Conservation (phyloP, 2,113 vertebrate genomes). For the Paramisgurnus dabryanus region DNA sequence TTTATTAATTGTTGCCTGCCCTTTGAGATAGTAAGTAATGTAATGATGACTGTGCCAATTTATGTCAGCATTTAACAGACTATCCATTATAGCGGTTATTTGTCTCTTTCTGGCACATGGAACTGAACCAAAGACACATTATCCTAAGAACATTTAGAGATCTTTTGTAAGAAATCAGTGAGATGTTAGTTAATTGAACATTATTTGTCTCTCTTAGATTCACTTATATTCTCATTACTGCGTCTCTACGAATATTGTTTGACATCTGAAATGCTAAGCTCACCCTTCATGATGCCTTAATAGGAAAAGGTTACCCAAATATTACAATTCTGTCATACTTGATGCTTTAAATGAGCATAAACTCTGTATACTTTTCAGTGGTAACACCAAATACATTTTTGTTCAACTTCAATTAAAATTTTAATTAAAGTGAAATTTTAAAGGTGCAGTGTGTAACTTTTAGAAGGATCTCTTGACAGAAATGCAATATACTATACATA, state of each 20-base stretch:
- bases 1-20: conserved; percentile 38
- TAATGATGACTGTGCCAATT: not conserved
- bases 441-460: no score
- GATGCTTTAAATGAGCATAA: no score
- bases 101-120: not conserved
- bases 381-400: no score
- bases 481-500: no score
- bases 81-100: conserved; percentile 11
- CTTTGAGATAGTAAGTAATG: conserved; percentile 25
- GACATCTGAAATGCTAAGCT: conserved; percentile 22
- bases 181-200: conserved; percentile 11
- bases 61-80: not conserved
- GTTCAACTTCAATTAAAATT: no score
- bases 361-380: no score
- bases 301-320: no score
- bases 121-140: not conserved
- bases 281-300: no score
- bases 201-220: conserved; percentile 10
- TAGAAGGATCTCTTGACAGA: no score
- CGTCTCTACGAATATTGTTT: conserved; percentile 31
- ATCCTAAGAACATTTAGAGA: not conserved
- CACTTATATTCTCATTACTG: conserved; percentile 42
- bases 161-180: conserved; percentile 31
- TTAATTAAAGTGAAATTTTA: no score
- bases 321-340: no score